Conservation (phyloP, 2,888 invertebrate species). For the Oegoconia quadripuncta region DNA sequence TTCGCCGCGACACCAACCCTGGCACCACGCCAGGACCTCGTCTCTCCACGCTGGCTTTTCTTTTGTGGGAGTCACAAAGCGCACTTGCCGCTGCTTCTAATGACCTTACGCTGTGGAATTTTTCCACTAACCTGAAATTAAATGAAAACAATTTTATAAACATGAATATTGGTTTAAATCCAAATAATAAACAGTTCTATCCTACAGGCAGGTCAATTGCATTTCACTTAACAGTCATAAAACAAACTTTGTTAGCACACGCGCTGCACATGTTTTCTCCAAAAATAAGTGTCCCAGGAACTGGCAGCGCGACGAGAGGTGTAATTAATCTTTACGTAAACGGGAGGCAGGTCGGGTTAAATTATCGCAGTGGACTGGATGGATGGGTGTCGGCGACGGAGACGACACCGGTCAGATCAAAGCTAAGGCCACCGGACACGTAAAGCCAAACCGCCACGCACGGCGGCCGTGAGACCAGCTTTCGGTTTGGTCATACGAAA, state of each 20-base stretch:
- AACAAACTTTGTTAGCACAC: slow-evolving; percentile 25
- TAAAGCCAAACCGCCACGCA: slow-evolving; percentile 35
- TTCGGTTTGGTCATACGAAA: slow-evolving; percentile 48
- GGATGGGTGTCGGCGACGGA: slow-evolving; percentile 28
- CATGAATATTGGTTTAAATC: too few species aligned
- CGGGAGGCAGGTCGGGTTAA: slow-evolving; percentile 24
- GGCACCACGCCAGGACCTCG: slow-evolving; percentile 63
- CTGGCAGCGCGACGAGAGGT: slow-evolving; percentile 26
- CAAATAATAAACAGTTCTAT: too few species aligned
- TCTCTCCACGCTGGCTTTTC: slow-evolving; percentile 60
- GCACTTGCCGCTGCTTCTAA: too few species aligned
- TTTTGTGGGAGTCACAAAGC: slow-evolving; percentile 47
- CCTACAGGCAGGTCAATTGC: too few species aligned
- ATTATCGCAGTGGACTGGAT: slow-evolving; percentile 34
- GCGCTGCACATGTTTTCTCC: slow-evolving; percentile 47
- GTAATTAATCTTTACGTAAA: slow-evolving; percentile 40
- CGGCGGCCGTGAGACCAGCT: slow-evolving; percentile 43
- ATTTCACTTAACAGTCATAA: slow-evolving; percentile 18
- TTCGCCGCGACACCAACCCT: slow-evolving; percentile 66
- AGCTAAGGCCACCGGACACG: slow-evolving; percentile 48
- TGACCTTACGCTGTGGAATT: too few species aligned
- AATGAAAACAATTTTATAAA: too few species aligned
- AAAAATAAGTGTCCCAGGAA: slow-evolving; percentile 53
- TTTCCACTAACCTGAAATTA: too few species aligned
- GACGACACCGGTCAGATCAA: slow-evolving; percentile 54